These are phyloP conservation scores for Tupaia tana DNA, from an alignment of 2,113 vertebrate genomes.

Conservation along the genomic window DNA sequence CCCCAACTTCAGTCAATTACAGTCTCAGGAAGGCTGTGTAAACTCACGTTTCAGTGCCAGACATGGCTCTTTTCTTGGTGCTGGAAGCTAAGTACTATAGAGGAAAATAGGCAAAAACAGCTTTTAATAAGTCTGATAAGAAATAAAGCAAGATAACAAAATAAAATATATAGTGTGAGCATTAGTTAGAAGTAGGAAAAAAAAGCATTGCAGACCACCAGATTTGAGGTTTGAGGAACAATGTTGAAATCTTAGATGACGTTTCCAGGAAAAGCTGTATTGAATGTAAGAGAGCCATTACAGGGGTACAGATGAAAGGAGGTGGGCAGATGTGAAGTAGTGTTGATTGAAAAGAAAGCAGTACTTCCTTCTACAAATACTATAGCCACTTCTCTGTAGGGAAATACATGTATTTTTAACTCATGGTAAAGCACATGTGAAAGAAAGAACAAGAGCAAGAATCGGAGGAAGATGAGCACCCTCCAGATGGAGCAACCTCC, in stretches of 20 bases:
- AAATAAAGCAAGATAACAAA: not conserved
- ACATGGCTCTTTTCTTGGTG: not conserved
- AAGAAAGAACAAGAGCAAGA: no score
- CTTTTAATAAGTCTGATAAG: not conserved
- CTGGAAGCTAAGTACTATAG: not conserved
- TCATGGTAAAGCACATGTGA: no score
- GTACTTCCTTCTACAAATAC: not conserved
- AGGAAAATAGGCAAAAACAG: not conserved
- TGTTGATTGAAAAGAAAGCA: not conserved
- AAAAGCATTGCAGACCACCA: not conserved
- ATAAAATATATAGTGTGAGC: not conserved
- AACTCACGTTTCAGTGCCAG: not conserved
- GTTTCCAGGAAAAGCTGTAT: not conserved
- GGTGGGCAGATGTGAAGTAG: not conserved
- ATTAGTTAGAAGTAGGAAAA: not conserved
- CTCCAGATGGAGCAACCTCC: no score
- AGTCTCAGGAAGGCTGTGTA: not conserved
- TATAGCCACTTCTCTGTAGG: not conserved
- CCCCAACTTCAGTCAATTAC: not conserved
- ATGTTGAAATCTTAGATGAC: not conserved
- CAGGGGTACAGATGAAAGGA: not conserved
- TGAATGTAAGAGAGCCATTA: not conserved
- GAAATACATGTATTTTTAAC: not conserved
- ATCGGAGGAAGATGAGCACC: no score
- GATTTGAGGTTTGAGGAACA: not conserved